These are phyloP conservation scores for Piaya cayana DNA, from an alignment of 2,113 vertebrate genomes.

Conservation along the genomic window DNA sequence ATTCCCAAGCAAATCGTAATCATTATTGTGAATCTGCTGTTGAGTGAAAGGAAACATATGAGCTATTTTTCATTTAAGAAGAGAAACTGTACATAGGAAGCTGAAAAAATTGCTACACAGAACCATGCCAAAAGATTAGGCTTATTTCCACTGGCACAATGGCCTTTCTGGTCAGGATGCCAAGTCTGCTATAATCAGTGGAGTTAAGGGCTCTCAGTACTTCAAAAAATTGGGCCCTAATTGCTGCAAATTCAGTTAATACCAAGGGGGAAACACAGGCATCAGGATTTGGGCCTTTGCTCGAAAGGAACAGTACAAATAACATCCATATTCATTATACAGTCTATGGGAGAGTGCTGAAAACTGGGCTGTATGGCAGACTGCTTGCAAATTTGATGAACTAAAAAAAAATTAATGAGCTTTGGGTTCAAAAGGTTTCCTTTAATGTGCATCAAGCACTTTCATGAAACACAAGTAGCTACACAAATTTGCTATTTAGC, in stretches of 20 bases:
- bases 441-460: slow-evolving; percentile 67
- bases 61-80: neutral
- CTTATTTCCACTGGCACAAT: slow-evolving; percentile 18
- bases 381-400: slow-evolving; percentile 60
- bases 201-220: neutral
- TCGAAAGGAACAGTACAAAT: slow-evolving; percentile 44
- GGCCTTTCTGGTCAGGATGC: slow-evolving; percentile 14
- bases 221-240: slow-evolving; percentile 30
- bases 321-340: slow-evolving; percentile 68
- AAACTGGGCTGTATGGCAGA: slow-evolving; percentile 5
- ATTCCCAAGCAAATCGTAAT: neutral
- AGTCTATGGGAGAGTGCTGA: slow-evolving; percentile 9
- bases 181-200: slow-evolving; percentile 26
- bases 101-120: neutral
- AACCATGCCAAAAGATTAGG: neutral
- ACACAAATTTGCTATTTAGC: slow-evolving; percentile 64
- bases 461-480: slow-evolving; percentile 59
- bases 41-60: neutral
- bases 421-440: slow-evolving; percentile 62
- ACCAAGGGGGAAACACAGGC: slow-evolving; percentile 27
- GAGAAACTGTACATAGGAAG: neutral
- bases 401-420: slow-evolving; percentile 59
- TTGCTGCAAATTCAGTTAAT: slow-evolving; percentile 54
- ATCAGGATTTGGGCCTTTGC: slow-evolving; percentile 47
- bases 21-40: neutral